Percentiles rank a stretch among this genome's conserved stretches.
Conservation (phyloP, 2,888 invertebrate species). For the Dasysyrphus albostriatus region DNA sequence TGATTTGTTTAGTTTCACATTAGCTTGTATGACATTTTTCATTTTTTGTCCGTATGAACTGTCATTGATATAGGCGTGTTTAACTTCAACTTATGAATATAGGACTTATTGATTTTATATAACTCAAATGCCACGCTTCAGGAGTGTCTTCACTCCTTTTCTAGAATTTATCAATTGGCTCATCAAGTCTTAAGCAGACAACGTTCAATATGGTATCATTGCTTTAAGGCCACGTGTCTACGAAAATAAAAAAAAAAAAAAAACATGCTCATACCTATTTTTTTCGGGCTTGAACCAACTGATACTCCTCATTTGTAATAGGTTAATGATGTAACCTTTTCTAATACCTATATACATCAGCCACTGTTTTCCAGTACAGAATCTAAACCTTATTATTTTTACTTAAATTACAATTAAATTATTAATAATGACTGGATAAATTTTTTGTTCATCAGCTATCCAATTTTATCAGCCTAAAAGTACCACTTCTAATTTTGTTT, state of each 20-base stretch:
- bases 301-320: background rate
- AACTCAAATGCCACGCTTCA: too few species aligned
- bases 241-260: background rate
- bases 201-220: background rate
- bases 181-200: background rate
- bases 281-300: background rate
- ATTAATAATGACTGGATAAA: constrained; percentile 58
- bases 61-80: too few species aligned
- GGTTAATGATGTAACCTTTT: constrained; percentile 25
- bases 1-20: too few species aligned
- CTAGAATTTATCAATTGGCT: too few species aligned
- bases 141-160: too few species aligned
- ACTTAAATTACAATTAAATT: constrained; percentile 52
- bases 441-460: constrained; percentile 26
- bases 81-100: too few species aligned
- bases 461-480: constrained; percentile 54
- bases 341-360: background rate
- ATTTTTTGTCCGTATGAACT: too few species aligned
- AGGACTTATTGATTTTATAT: too few species aligned
- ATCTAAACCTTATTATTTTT: background rate
- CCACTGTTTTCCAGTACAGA: background rate
- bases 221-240: background rate
- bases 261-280: background rate
- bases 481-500: constrained; percentile 57
- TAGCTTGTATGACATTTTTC: too few species aligned